A percentile compares a stretch with the other conserved stretches of the same genome.
Evolutionary conservation across 2,888 invertebrate genomes (phyloP).

Genomic region (Tyria jacobaeae): DNA sequence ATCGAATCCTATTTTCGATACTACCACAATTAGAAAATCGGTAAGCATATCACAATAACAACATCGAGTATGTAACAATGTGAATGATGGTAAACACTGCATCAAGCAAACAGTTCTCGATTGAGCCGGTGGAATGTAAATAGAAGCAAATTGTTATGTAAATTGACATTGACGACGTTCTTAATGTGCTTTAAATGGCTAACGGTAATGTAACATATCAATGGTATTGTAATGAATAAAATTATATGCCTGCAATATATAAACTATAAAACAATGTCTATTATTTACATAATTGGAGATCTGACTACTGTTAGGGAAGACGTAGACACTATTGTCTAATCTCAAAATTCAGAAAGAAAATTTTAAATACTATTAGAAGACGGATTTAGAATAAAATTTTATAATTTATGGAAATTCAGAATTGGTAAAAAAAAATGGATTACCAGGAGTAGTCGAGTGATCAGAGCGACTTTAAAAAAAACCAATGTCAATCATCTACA

Average conservation of each 20-base stretch:
- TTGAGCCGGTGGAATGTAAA: slow-evolving; percentile 25
- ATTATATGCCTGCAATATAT: not conserved
- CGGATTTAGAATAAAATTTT: too few relatives aligned
- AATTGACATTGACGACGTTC: slow-evolving; percentile 24
- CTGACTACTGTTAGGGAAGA: not conserved
- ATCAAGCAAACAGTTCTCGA: slow-evolving; percentile 26
- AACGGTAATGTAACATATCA: slow-evolving; percentile 6
- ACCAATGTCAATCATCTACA: too few relatives aligned
- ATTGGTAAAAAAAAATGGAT: too few relatives aligned
- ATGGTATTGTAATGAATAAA: not conserved
- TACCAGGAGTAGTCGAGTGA: too few relatives aligned
- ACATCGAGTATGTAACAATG: not conserved
- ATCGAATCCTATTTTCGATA: not conserved
- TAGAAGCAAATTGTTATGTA: slow-evolving; percentile 29
- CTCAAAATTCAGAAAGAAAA: too few relatives aligned
- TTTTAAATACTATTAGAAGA: too few relatives aligned
- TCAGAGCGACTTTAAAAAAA: too few relatives aligned
- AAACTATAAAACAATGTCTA: not conserved
- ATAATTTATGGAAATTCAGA: too few relatives aligned
- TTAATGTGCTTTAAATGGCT: slow-evolving; percentile 15
- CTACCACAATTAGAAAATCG: not conserved
- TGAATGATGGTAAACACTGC: slow-evolving; percentile 13
- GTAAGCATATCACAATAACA: not conserved
- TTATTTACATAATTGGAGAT: not conserved
- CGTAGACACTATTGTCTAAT: too few relatives aligned